Conservation (phyloP, 2,797 vertebrate genomes). For the Fringilla coelebs region DNA sequence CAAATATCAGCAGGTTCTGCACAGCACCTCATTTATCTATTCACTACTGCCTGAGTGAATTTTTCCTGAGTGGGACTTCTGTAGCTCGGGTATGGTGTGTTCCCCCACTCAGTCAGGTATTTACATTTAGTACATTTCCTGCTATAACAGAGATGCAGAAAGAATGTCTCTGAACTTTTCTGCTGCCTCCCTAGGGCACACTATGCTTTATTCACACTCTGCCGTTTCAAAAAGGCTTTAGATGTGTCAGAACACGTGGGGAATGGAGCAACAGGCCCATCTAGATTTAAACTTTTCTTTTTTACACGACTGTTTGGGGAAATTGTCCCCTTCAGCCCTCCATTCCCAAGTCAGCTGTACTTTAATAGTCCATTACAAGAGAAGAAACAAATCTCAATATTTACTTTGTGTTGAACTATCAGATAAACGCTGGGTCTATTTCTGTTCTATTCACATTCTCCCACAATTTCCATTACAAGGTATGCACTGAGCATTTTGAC, state of each 20-base stretch:
- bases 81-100: not conserved
- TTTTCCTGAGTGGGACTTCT: not conserved
- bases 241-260: not conserved
- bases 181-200: not conserved
- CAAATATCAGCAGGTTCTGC: not conserved
- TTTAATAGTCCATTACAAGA: constrained; percentile 50
- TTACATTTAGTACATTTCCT: not conserved
- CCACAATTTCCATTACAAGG: constrained; percentile 64
- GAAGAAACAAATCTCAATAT: constrained; percentile 62
- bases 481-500: constrained; percentile 20
- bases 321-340: not conserved
- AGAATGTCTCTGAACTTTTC: not conserved
- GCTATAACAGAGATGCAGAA: not conserved
- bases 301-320: not conserved
- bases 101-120: not conserved
- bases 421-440: constrained; percentile 61
- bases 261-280: not conserved
- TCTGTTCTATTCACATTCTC: constrained; percentile 61
- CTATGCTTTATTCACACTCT: not conserved
- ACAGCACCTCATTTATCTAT: not conserved
- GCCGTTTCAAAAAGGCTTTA: not conserved
- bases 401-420: constrained; percentile 59
- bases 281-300: not conserved
- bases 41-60: not conserved
- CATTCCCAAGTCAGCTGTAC: constrained; percentile 1